Evolutionary conservation across 2,113 vertebrate species (phyloP).

Genomic region (Forbesichthys papilliferus): DNA sequence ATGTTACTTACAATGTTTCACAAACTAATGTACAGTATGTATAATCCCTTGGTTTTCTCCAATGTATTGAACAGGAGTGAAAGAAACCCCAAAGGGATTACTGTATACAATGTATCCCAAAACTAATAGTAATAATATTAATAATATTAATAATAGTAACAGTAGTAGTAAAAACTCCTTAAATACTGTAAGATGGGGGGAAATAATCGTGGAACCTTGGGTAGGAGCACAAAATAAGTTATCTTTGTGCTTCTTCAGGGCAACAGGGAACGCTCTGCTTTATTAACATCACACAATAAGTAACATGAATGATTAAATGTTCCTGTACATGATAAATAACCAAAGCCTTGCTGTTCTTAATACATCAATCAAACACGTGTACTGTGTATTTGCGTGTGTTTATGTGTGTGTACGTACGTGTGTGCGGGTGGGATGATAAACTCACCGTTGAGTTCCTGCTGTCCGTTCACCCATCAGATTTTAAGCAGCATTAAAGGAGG

Average conservation of each 20-base stretch:
- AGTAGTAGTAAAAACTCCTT: too few relatives aligned
- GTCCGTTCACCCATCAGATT: conserved; percentile 67
- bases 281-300: not conserved
- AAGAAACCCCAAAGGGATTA: too few relatives aligned
- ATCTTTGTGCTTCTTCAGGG: not conserved
- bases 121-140: too few relatives aligned
- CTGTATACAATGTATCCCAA: too few relatives aligned
- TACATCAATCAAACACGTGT: conserved; percentile 55
- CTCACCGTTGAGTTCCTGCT: conserved; percentile 59
- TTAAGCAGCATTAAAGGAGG: conserved; percentile 70
- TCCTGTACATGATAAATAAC: conserved; percentile 26
- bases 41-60: too few relatives aligned
- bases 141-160: too few relatives aligned
- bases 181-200: too few relatives aligned
- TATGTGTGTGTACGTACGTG: conserved; percentile 5
- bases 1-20: too few relatives aligned
- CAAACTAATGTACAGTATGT: too few relatives aligned
- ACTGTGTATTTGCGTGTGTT: conserved; percentile 39
- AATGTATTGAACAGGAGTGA: too few relatives aligned
- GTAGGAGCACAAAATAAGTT: too few relatives aligned
- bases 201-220: too few relatives aligned
- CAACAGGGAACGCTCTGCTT: not conserved
- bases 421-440: conserved; percentile 24
- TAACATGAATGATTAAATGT: not conserved
- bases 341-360: conserved; percentile 48